Base-by-base conservation (phyloP, 2,888 invertebrate species). In the Melinaea menophilus region DNA sequence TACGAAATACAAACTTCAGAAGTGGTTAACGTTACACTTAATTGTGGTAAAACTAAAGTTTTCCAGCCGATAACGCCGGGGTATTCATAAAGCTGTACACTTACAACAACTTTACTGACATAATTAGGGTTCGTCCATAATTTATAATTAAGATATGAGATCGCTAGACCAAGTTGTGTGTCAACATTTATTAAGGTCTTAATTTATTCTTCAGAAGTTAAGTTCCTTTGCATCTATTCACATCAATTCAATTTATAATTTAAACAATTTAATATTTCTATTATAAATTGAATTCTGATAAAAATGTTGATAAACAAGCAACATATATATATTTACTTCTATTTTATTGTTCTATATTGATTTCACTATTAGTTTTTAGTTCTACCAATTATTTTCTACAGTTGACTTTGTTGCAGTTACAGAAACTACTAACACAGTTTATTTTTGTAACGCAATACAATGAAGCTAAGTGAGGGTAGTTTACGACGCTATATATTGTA, bases 21-120 rank as follows among this genome's bases (percentile, higher is more conserved):
- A 78, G 78, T 71, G 84, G 82, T 85, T 84, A 82, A 80, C 79
- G 82, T 85, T 81, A 85, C 85, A 84, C 84, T 86, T 87, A 86
- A 85, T 87, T 86, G 85, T 85, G 82, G 84, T 82, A 82, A 86
- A 85, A 84, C 86, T 84, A 85, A 87, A 87, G 82, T 88, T 86
- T 82, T 73, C 72, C 75, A 73, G 72, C 75, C 81, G 85, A 86
- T 85, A 86, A 81, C 62, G 62, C 35, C n/a, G 35, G 57, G 63
- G 63, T 58, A 55, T 56, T 61, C 13, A 59, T 54, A 46, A 64
- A 64, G 60, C 61, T 64, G 58, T 61, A 61, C 48, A 31, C 59
- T 37, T 57, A 59, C 13, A 65, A 59, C 64, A 65, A 62, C 46
- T 62, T 60, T 56, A 62, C 55, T 48, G 34, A 4, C n/a, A 47